Percentiles rank a stretch among this genome's conserved stretches.
phyloP scores from a whole-genome alignment of 2,888 invertebrate genomes.

The Stegana nigrithorax region DNA sequence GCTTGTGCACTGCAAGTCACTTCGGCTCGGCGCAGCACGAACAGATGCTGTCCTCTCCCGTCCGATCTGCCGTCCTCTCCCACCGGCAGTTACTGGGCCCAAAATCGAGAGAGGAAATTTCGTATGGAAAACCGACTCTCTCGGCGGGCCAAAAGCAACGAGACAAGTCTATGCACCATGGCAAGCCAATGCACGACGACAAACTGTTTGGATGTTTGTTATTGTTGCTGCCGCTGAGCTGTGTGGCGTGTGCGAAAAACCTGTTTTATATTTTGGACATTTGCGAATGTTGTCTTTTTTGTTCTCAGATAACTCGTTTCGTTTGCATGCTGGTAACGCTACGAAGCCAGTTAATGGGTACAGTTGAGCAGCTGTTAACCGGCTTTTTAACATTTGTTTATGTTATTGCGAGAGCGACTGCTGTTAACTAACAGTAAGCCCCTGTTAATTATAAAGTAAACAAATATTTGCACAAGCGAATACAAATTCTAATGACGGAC shows the following conservation, averaged over 20 bases:
- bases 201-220: no score
- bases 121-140: no score
- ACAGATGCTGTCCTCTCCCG: no score
- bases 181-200: neutral
- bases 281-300: neutral
- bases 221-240: constrained; percentile 20
- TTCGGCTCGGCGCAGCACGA: neutral
- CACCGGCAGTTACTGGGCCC: no score
- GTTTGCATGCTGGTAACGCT: constrained; percentile 39
- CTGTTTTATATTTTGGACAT: neutral
- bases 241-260: neutral
- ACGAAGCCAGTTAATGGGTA: constrained; percentile 26
- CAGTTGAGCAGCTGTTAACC: constrained; percentile 30
- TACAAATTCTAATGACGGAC: no score
- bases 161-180: no score
- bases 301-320: neutral
- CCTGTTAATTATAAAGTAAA: no score
- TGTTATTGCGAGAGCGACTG: constrained; percentile 26
- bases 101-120: no score
- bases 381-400: constrained; percentile 58
- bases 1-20: neutral
- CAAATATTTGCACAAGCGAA: no score
- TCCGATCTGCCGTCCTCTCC: no score
- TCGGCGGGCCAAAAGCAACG: no score
- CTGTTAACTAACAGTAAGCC: constrained; percentile 14